These are phyloP conservation scores for Emys orbicularis DNA, from an alignment of 2,797 vertebrate species.

Conservation along the genomic window DNA sequence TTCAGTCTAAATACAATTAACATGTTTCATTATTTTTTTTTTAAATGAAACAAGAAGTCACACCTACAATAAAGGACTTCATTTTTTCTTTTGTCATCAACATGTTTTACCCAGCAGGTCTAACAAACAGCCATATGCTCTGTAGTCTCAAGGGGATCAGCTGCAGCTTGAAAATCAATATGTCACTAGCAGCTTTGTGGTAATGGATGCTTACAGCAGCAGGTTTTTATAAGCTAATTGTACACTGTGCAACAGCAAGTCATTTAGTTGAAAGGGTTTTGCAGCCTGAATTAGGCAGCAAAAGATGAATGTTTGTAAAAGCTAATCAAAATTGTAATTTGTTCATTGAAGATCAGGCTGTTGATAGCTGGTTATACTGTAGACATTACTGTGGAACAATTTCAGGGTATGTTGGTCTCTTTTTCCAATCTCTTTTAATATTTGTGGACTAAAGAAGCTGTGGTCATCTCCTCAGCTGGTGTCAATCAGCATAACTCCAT, in stretches of 20 bases:
- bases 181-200: conserved; percentile 64
- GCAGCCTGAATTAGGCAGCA: conserved; percentile 29
- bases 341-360: conserved; percentile 6
- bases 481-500: not conserved
- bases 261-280: conserved; percentile 70
- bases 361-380: not conserved
- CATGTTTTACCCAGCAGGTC: conserved; percentile 58
- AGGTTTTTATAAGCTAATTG: conserved; percentile 67
- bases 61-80: not conserved
- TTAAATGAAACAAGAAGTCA: not conserved
- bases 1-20: not conserved
- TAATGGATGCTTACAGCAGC: conserved; percentile 74
- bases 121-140: conserved; percentile 68
- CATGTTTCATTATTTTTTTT: not conserved
- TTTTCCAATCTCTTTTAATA: not conserved
- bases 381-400: not conserved
- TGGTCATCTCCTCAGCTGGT: accelerated
- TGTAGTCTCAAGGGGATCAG: conserved; percentile 60
- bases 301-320: conserved; percentile 39
- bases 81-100: not conserved
- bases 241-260: conserved; percentile 40
- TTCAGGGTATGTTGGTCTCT: not conserved
- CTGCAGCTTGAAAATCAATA: conserved; percentile 75
- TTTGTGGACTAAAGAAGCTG: not conserved
- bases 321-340: conserved; percentile 52